These are phyloP conservation scores for Perca fluviatilis DNA, from an alignment of 2,113 vertebrate genomes.

Conservation along the genomic window DNA sequence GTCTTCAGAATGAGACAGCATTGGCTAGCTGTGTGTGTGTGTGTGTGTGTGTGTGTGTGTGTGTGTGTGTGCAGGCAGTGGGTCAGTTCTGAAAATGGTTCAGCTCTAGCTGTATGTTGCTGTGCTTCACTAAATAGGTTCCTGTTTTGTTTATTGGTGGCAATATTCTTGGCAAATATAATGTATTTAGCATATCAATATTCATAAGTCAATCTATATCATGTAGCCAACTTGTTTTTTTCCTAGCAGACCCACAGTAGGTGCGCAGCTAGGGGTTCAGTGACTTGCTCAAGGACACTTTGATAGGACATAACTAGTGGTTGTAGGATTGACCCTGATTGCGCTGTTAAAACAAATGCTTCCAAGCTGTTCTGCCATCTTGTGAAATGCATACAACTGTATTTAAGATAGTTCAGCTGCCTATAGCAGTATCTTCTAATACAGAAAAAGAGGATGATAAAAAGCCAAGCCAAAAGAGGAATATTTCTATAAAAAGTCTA, in stretches of 20 bases:
- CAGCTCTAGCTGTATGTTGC: background rate
- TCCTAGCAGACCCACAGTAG: background rate
- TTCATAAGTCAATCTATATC: constrained; percentile 3
- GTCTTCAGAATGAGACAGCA: constrained; percentile 56
- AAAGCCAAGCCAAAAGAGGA: background rate
- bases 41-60: constrained; percentile 17
- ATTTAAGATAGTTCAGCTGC: constrained; percentile 2
- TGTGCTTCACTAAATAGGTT: background rate
- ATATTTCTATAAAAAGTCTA: background rate
- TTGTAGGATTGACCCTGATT: background rate
- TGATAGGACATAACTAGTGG: constrained; percentile 2
- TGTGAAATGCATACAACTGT: constrained; percentile 26
- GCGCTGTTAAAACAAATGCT: background rate
- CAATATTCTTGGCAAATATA: background rate
- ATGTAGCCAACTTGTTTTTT: constrained; percentile 1
- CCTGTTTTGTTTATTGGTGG: background rate
- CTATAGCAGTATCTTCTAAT: background rate
- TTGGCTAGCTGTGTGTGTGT: constrained; percentile 27
- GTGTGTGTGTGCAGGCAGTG: constrained; percentile 27
- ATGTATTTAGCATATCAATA: background rate
- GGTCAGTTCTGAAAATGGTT: constrained; percentile 29
- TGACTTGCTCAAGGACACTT: constrained; percentile 63
- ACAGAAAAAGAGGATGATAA: background rate
- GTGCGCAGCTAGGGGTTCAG: background rate
- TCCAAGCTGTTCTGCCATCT: constrained; percentile 19